Evolutionary conservation across 2,888 invertebrate species (phyloP).

Genomic region (Lithosia quadra): DNA sequence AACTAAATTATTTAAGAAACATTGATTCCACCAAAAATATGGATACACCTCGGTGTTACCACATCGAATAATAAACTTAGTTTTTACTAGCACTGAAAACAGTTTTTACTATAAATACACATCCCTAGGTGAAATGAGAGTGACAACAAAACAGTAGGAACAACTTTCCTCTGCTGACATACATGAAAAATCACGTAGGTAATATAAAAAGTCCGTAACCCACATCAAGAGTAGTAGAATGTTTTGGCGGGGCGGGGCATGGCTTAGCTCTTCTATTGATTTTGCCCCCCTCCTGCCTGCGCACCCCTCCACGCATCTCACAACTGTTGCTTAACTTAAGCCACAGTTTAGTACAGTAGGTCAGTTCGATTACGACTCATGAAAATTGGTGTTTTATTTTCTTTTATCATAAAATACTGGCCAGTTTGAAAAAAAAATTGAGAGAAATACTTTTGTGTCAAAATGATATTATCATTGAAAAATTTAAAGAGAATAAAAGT

Average conservation of each 20-base stretch:
- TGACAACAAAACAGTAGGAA: conserved; percentile 17
- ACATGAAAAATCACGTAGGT: conserved; percentile 56
- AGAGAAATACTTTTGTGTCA: neutral
- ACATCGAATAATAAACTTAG: neutral
- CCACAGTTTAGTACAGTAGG: conserved; percentile 53
- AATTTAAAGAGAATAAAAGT: too few species aligned
- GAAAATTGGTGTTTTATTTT: neutral
- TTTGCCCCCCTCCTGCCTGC: conserved; percentile 69
- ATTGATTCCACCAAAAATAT: neutral
- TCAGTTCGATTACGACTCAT: conserved; percentile 37
- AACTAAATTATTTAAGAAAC: neutral
- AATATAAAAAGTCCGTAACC: conserved; percentile 67
- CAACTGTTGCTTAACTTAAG: conserved; percentile 82
- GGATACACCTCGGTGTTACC: neutral
- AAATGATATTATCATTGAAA: neutral
- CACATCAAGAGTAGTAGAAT: conserved; percentile 65
- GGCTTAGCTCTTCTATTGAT: conserved; percentile 77
- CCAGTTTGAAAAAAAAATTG: neutral
- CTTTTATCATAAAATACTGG: neutral
- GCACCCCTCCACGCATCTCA: conserved; percentile 74
- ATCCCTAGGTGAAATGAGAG: conserved; percentile 10
- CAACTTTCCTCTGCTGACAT: conserved; percentile 15
- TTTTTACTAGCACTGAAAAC: neutral
- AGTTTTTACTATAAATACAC: neutral
- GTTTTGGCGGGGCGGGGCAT: conserved; percentile 68